Evolutionary conservation across 1,140 invertebrate species (phyloP), one percentile per base, ranked within the genome.

Genomic region (Drosophila kikkawai): DNA sequence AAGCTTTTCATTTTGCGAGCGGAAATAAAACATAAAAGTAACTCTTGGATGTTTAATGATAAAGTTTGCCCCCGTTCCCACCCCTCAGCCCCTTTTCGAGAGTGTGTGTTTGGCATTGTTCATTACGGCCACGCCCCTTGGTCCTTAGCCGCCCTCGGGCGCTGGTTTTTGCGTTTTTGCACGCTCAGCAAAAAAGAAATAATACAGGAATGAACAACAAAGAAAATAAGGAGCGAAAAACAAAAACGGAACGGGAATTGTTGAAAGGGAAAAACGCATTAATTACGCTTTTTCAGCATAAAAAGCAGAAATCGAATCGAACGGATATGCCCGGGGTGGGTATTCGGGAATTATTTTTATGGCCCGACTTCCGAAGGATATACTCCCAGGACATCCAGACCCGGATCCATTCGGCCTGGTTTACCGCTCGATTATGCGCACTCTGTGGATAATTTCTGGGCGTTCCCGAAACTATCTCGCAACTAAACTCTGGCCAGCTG

Each of bases 1-100:
- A 75, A 88, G 83, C 84, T 84, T 75, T 67, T 71, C 78, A 73
- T 57, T 64, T 67, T 60, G 66, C 59, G 58, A 83, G 76, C 80
- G 84, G 84, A 87, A 90, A 87, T 84, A 88, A 88, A 87, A 80
- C 84, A 88, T 84, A 88, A 87, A 88, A 88, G 84, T 88, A 81
- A 84, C 84, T 88, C 81, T 88, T 88, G 80, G 80, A 75, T 88
- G 80, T 83, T 87, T 87, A 87, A 87, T 87, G 84, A 87, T 87
- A 87, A 87, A 87, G 84, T 82, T 82, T 60, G 51, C 47, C 47
- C 26, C 74, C 53, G 55, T 58, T 29, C 13, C 13, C 32, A 45
- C 29, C 29, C 69, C 42, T 17, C 44, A 51, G 22, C 17, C 32
- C 15, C 12, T 8, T 32, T 41, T 41, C 13, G 63, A 55, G 48